These are phyloP conservation scores for Enteromius afrohamiltoni DNA, from an alignment of 2,797 vertebrate species.

Conservation along the genomic window DNA sequence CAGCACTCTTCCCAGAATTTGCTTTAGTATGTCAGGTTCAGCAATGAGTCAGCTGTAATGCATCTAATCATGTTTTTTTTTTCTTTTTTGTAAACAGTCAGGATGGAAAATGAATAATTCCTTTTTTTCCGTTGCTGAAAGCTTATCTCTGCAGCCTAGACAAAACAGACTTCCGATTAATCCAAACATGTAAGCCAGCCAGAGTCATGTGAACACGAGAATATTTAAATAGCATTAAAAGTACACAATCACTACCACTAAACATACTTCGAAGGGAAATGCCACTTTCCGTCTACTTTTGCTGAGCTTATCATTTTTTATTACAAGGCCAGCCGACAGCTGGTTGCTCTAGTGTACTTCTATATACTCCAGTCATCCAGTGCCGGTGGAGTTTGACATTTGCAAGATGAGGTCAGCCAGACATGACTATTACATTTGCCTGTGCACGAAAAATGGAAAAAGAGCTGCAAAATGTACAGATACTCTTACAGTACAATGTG, in stretches of 20 bases:
- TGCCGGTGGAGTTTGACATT: conserved; percentile 21
- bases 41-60: conserved; percentile 14
- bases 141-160: conserved; percentile 12
- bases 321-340: not conserved
- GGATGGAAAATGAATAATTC: not conserved
- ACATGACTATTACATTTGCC: not conserved
- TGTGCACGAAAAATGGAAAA: not conserved
- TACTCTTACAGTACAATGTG: not conserved
- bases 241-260: not conserved
- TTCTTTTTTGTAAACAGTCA: not conserved
- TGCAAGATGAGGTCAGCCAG: conserved; percentile 30
- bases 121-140: not conserved
- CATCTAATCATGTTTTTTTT: conserved; percentile 2
- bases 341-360: not conserved
- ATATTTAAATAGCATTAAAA: not conserved
- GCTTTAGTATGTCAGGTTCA: not conserved
- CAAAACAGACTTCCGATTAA: conserved; percentile 1
- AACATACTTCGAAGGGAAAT: not conserved
- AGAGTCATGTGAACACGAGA: not conserved
- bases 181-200: not conserved
- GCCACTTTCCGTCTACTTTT: not conserved
- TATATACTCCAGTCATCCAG: conserved; percentile 12
- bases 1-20: not conserved
- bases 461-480: not conserved
- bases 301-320: not conserved